Evolutionary conservation across 2,113 vertebrate species (phyloP).

Genomic region (Danionella cerebrum): DNA sequence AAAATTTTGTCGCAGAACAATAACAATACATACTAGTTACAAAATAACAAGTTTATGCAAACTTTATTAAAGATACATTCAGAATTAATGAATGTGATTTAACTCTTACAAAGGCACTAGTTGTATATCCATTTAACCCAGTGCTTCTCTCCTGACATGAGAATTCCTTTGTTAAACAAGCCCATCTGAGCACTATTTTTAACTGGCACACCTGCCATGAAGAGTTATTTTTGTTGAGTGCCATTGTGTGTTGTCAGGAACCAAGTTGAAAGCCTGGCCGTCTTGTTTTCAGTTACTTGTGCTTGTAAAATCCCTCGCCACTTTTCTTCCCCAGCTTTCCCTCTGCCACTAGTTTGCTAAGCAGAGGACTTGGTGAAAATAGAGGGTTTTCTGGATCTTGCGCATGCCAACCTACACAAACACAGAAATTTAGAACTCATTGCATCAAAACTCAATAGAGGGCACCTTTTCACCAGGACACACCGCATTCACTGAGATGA

Average conservation of each 20-base stretch:
- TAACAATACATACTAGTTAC: no score
- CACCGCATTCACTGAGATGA: no score
- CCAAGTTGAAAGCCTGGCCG: neutral
- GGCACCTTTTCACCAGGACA: no score
- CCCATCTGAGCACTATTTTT: neutral
- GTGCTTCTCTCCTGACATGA: no score
- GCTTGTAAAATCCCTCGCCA: conserved; percentile 91
- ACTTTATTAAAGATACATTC: neutral
- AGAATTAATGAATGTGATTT: neutral
- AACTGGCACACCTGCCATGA: no score
- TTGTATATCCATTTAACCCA: no score
- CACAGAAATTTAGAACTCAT: neutral
- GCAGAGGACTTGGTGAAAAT: conserved; percentile 67
- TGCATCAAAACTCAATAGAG: no score
- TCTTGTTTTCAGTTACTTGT: conserved; percentile 63
- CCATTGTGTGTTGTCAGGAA: neutral
- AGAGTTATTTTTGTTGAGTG: neutral
- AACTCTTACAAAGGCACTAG: conserved; percentile 15
- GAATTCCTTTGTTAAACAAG: neutral
- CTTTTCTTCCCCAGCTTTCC: conserved; percentile 89
- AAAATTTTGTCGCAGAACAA: no score
- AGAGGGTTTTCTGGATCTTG: conserved; percentile 74
- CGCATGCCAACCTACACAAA: conserved; percentile 74
- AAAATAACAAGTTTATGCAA: no score
- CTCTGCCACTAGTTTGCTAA: conserved; percentile 84